Evolutionary conservation across 2,888 invertebrate genomes (phyloP).

Genomic region (Sturmia bella): DNA sequence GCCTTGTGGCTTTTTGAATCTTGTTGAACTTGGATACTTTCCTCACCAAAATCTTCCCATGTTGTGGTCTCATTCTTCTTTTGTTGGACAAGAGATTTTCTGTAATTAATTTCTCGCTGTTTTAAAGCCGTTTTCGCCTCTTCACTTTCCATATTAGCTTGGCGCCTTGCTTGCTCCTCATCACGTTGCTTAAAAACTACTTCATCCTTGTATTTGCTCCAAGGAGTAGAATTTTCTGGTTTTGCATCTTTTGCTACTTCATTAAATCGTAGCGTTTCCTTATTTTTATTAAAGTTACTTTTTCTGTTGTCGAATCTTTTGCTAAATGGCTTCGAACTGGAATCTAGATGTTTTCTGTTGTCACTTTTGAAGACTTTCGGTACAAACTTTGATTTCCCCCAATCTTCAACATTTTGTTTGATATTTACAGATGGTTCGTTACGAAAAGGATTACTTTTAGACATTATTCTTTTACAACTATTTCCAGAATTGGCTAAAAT

Average conservation of each 20-base stretch:
- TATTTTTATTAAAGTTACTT: slow-evolving; percentile 51
- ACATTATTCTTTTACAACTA: too few species aligned
- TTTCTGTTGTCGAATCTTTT: slow-evolving; percentile 6
- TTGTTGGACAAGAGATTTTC: slow-evolving; percentile 75
- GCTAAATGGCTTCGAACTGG: not conserved
- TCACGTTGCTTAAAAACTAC: slow-evolving; percentile 74
- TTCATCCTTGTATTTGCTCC: slow-evolving; percentile 76
- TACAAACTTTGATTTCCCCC: slow-evolving; percentile 69
- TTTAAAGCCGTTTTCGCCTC: slow-evolving; percentile 71
- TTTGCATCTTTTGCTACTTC: slow-evolving; percentile 56
- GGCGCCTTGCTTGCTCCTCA: slow-evolving; percentile 56
- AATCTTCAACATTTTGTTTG: slow-evolving; percentile 54
- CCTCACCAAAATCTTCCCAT: slow-evolving; percentile 77
- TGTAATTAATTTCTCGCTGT: slow-evolving; percentile 75
- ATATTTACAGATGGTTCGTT: slow-evolving; percentile 16
- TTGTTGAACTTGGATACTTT: slow-evolving; percentile 19
- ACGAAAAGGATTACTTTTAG: slow-evolving; percentile 61
- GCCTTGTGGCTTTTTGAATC: not conserved
- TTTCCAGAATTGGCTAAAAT: too few species aligned
- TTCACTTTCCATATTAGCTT: slow-evolving; percentile 70
- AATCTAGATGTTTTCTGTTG: not conserved
- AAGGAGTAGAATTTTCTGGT: slow-evolving; percentile 75
- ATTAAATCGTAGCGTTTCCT: slow-evolving; percentile 61
- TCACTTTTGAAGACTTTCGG: slow-evolving; percentile 37
- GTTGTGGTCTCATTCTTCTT: slow-evolving; percentile 73